A percentile compares a stretch with the other conserved stretches of the same genome.
These are phyloP conservation scores for Silurus glanis DNA, from an alignment of 2,113 vertebrate genomes.

Conservation along the genomic window DNA sequence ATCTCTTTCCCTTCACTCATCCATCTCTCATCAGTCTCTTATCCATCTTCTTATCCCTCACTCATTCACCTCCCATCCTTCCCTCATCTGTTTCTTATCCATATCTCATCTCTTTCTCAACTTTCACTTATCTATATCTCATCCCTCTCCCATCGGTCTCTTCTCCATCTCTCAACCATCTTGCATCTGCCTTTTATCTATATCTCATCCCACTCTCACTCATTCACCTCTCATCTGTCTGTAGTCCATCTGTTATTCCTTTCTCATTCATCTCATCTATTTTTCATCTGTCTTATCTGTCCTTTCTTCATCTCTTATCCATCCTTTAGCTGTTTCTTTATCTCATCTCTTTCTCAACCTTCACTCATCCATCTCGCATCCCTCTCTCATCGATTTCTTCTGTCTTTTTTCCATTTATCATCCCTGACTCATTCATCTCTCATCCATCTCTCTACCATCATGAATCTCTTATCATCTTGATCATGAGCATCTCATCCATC, in stretches of 20 bases:
- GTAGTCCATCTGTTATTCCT: neutral
- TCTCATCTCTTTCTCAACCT: neutral
- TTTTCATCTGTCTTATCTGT: neutral
- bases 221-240: constrained; percentile 45
- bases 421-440: neutral
- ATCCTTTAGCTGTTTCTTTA: constrained; percentile 16
- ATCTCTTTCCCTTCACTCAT: neutral
- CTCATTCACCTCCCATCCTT: neutral
- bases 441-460: neutral
- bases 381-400: neutral
- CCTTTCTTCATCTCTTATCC: constrained; percentile 27
- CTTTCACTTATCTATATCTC: neutral
- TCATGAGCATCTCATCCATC: neutral
- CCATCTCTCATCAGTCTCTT: neutral
- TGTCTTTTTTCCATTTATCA: neutral
- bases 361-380: neutral
- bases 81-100: neutral
- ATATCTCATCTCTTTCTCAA: neutral
- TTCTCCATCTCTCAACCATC: constrained; percentile 39
- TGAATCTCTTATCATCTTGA: too few species aligned
- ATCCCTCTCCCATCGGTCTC: neutral
- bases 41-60: neutral
- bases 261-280: neutral
- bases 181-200: too few species aligned
- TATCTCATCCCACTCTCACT: too few species aligned